Evolutionary conservation across 2,888 invertebrate species (phyloP), one percentile per base, ranked within the genome.

Genomic region (Hydroisotoma schaefferi): DNA sequence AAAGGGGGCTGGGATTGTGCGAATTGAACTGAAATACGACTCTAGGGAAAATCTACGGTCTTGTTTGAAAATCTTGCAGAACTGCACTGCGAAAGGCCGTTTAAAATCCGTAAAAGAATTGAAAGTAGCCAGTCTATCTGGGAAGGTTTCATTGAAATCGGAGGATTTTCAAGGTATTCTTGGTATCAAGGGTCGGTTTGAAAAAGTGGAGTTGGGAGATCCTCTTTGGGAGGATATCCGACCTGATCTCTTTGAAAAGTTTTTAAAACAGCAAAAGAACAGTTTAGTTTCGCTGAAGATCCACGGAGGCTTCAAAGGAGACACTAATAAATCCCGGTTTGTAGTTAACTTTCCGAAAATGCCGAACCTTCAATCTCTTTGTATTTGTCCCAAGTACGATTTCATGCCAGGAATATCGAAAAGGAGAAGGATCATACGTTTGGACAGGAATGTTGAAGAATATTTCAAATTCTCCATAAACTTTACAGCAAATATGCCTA

Each of bases 151-250:
- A 8, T 26, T 67, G 18, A 40, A 27, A 18, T 29, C 49, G 20
- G 23, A 18, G 1, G 59, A 62, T 6, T 15, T 67, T 2, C 10
- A 1, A 2, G 12, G 37, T 12, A 1, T 68, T 1, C 1, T 55
- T 12, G 18, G 52, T 37, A 23, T 40, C n/a, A 10, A 20, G 1
- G n/a, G 40, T 10, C 28, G 37, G 2, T 38, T 67, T 2, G 46
- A 57, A 26, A 25, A 27, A 20, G 27, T 69, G 10, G 65, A 67
- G 22, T 12, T 69, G 8, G 69, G 69, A 2, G 65, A 67, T 27
- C 51, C 63, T 1, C 37, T 66, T 0, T 69, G 67, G 67, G 67
- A 65, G 28, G 65, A 69, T 52, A 53, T 65, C 10, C 52, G 59
- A 15, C 46, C 48, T 0, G 10, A n/a, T 1, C 57, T 56, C 1